These are phyloP conservation scores for Channa argus DNA, from an alignment of 2,113 vertebrate genomes.

Conservation along the genomic window DNA sequence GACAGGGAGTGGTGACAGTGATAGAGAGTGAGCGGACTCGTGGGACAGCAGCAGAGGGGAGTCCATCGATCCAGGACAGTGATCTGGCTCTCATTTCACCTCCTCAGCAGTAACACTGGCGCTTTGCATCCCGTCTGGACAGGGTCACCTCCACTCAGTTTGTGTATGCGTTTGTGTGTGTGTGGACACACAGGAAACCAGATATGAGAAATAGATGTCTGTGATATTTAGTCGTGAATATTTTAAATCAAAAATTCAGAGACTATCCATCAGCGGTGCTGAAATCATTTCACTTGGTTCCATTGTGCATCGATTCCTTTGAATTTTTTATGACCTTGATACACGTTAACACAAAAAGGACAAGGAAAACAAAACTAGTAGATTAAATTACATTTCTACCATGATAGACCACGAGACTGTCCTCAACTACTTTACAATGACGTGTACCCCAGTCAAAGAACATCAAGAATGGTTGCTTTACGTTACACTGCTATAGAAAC, in stretches of 20 bases:
- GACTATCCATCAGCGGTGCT: not conserved
- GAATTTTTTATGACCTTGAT: not conserved
- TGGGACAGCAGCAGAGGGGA: slow-evolving; percentile 67
- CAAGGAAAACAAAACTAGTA: not conserved
- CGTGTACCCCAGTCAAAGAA: not conserved
- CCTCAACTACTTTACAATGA: not conserved
- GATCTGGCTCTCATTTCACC: slow-evolving; percentile 77
- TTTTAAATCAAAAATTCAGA: not conserved
- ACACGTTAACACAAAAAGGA: not conserved
- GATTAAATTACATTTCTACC: not conserved
- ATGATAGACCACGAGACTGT: not conserved
- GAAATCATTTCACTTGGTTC: not conserved
- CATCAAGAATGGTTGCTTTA: too few relatives aligned
- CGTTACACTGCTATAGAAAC: too few relatives aligned
- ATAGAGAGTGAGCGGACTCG: slow-evolving; percentile 67
- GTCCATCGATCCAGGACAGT: slow-evolving; percentile 76
- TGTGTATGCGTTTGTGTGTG: slow-evolving; percentile 26
- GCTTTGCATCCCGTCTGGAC: slow-evolving; percentile 73
- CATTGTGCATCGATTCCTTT: not conserved
- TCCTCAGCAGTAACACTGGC: slow-evolving; percentile 73
- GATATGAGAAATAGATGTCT: not conserved
- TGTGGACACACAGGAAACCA: slow-evolving; percentile 31
- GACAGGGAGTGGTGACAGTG: slow-evolving; percentile 66
- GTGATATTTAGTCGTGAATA: not conserved
- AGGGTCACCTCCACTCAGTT: slow-evolving; percentile 74